Evolutionary conservation across 2,113 vertebrate species (phyloP).

Genomic region (Anseranas semipalmata): DNA sequence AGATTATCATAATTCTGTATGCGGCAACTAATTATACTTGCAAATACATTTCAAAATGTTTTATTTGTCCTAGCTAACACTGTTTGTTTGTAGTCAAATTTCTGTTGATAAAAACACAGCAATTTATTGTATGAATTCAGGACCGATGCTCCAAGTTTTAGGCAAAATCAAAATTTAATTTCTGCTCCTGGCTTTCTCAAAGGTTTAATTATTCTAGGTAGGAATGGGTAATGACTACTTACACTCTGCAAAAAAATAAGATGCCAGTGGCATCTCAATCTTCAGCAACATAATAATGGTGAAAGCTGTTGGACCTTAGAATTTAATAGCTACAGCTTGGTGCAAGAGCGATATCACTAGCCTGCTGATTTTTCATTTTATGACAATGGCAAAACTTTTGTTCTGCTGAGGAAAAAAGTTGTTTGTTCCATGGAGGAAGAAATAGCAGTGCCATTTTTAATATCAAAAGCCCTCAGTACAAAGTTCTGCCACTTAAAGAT

Average conservation of each 20-base stretch:
- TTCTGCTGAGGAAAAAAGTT: not conserved
- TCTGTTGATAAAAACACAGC: not conserved
- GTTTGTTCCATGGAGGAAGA: not conserved
- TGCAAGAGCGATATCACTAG: not conserved
- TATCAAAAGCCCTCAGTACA: not conserved
- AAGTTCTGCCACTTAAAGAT: constrained; percentile 32
- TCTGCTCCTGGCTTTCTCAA: not conserved
- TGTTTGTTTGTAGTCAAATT: not conserved
- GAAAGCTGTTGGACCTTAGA: not conserved
- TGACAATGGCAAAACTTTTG: not conserved
- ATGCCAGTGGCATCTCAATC: not conserved
- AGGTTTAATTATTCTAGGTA: not conserved
- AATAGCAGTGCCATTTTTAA: constrained; percentile 21
- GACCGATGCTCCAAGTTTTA: not conserved
- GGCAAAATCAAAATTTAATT: not conserved
- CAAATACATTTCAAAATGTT: not conserved
- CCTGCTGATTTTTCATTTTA: not conserved
- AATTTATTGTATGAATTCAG: not conserved
- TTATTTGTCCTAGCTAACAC: not conserved
- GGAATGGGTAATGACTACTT: not conserved
- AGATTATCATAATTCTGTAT: not conserved
- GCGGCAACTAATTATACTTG: not conserved
- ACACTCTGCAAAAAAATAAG: not conserved
- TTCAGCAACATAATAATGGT: not conserved
- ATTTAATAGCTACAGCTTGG: not conserved